Base-by-base conservation (phyloP, 2,797 vertebrate genomes). In the Acipenser oxyrinchus region DNA sequence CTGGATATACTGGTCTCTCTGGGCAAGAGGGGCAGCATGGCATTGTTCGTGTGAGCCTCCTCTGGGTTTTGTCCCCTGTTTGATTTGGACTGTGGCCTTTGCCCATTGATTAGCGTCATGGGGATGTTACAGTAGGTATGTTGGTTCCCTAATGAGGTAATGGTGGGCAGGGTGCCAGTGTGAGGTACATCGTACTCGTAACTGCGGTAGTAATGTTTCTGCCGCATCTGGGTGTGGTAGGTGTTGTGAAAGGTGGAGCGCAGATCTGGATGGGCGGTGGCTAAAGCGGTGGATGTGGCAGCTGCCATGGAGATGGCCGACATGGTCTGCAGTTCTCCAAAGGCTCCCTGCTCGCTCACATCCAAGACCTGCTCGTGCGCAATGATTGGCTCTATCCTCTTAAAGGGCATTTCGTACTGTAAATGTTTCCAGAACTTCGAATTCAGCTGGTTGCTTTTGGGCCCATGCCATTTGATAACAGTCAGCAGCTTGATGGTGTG, bases 91-190 rank as follows among this genome's bases (percentile, higher is more conserved):
- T 94, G 90, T 0, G 95, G 94, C 83, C 95, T 89, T 87, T 99
- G 97, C 72, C 96, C 96, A 0, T 99, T 99, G 83, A 98, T 95
- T 77, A 99, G 93, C 81, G 96, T 98, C 77, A 99, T 95, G 65
- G 97, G 97, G 93, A 99, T 97, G 94, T 99, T 99, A 92, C 97
- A 99, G 90, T 99, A 99, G 89, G 97, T 99, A 90, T 98, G 96
- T 88, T 98, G 96, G 90, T 93, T 94, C 77, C 94, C 95, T 87
- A 96, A 90, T 76, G 95, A 93, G 77, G 93, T 94, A 75, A 96
- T 90, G 4, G 95, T 92, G 3, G 96, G 96, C 88, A 99, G 91
- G 82, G 95, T 95, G 79, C 94, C 95, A 1, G 94, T 88, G 7
- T 93, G 92, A 90, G 92, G 91, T 88, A 93, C 86, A 63, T 98